A percentile compares a stretch with the other conserved stretches of the same genome.
Evolutionary conservation across 2,888 invertebrate genomes (phyloP).

Genomic region (Cabera pusaria): DNA sequence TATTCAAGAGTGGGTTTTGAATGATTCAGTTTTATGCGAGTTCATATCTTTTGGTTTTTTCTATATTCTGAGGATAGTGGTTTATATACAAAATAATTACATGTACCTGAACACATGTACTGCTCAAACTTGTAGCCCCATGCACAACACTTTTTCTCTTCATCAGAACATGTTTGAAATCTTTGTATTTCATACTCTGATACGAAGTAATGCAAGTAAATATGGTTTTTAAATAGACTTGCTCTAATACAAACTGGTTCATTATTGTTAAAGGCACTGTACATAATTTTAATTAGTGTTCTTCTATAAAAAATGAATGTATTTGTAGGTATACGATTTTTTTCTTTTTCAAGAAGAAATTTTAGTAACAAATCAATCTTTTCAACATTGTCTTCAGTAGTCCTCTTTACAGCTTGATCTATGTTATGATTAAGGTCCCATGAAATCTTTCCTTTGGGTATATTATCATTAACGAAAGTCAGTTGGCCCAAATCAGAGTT

Average conservation of each 20-base stretch:
- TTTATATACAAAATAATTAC: no score
- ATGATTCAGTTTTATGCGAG: no score
- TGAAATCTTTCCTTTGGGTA: neutral
- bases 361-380: slow-evolving; percentile 2
- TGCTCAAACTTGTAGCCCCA: slow-evolving; percentile 6
- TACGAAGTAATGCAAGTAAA: slow-evolving; percentile 1
- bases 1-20: no score
- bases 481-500: neutral
- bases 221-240: slow-evolving; percentile 1
- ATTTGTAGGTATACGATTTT: neutral
- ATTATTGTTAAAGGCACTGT: neutral
- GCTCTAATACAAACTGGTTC: slow-evolving; percentile 1
- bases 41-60: no score
- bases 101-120: slow-evolving; percentile 1
- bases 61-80: no score
- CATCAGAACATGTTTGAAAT: neutral
- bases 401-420: neutral
- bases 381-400: slow-evolving; percentile 1
- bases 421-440: slow-evolving; percentile 5
- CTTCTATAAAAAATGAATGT: slow-evolving; percentile 1
- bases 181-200: slow-evolving; percentile 1
- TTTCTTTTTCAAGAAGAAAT: neutral
- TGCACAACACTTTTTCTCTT: neutral
- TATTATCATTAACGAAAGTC: neutral
- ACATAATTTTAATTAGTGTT: neutral